Evolutionary conservation across 1,140 invertebrate species (phyloP).

Genomic region (Drosophila grimshawi): DNA sequence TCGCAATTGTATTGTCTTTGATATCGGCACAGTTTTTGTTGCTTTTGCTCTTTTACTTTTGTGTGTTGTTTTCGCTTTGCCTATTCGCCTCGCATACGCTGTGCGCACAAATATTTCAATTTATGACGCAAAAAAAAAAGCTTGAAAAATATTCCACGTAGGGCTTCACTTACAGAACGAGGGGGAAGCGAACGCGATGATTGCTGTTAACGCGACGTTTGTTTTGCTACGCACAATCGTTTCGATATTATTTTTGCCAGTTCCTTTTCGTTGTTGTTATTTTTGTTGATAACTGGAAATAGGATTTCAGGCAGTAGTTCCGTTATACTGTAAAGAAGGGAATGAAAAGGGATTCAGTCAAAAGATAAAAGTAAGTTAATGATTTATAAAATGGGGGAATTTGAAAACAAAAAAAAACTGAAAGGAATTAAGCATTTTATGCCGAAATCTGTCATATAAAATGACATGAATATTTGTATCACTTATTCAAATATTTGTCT

Average conservation of each 20-base stretch:
- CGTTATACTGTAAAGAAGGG: not conserved
- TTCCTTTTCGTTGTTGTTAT: slow-evolving; percentile 43
- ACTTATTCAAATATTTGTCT: not conserved
- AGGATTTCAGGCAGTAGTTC: not conserved
- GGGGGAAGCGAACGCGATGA: not conserved
- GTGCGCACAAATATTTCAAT: slow-evolving; percentile 55
- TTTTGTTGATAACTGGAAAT: slow-evolving; percentile 5
- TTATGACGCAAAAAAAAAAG: slow-evolving; percentile 78
- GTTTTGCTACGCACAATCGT: slow-evolving; percentile 67
- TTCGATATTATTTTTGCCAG: slow-evolving; percentile 2
- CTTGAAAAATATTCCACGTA: slow-evolving; percentile 68
- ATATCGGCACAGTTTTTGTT: slow-evolving; percentile 57
- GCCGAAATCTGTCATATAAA: slow-evolving; percentile 6
- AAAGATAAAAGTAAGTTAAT: too few relatives aligned
- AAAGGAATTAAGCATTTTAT: not conserved
- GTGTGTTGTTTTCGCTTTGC: slow-evolving; percentile 10
- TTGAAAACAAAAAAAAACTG: not conserved
- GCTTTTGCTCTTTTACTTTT: not conserved
- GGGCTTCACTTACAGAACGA: slow-evolving; percentile 15
- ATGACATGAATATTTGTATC: not conserved
- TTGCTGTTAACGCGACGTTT: slow-evolving; percentile 49
- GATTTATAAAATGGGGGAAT: too few relatives aligned
- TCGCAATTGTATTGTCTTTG: slow-evolving; percentile 60
- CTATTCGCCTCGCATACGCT: slow-evolving; percentile 10
- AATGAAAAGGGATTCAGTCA: not conserved